Conservation (phyloP, 2,113 vertebrate genomes). For the Brachyistius frenatus region DNA sequence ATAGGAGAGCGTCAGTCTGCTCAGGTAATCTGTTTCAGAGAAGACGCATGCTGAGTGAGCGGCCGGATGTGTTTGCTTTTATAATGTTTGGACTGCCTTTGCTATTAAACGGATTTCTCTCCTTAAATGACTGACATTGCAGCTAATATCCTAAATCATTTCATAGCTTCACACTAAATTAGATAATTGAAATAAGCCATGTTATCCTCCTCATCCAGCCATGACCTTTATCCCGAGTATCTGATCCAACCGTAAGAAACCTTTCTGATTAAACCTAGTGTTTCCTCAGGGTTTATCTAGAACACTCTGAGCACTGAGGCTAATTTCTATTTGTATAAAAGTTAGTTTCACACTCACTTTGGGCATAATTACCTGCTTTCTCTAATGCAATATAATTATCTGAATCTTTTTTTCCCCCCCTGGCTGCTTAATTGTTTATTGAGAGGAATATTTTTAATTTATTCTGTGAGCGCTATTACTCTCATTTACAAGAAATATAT, state of each 20-base stretch:
- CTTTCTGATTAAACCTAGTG: conserved; percentile 5
- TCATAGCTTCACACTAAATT: neutral
- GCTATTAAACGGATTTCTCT: neutral
- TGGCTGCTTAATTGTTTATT: conserved; percentile 41
- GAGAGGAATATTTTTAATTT: conserved; percentile 37
- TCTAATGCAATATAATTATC: conserved; percentile 60
- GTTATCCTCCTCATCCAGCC: conserved; percentile 25
- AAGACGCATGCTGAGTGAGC: conserved; percentile 19
- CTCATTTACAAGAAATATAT: conserved; percentile 1
- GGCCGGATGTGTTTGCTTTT: conserved; percentile 30
- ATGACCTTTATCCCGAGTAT: conserved; percentile 22
- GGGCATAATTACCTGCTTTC: conserved; percentile 59
- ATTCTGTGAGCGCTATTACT: conserved; percentile 2
- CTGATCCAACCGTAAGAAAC: neutral
- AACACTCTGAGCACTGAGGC: conserved; percentile 14
- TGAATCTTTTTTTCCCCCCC: conserved; percentile 19
- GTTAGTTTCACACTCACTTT: conserved; percentile 46
- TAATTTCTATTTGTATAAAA: conserved; percentile 44
- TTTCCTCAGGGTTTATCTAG: conserved; percentile 41
- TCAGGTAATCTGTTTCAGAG: conserved; percentile 55
- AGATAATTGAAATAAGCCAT: neutral
- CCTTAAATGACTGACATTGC: neutral
- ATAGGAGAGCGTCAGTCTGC: conserved; percentile 53
- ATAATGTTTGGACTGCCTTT: conserved; percentile 5
- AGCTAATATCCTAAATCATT: conserved; percentile 5